These are phyloP conservation scores for Limnephilus lunatus DNA, from an alignment of 2,888 invertebrate genomes.

Conservation along the genomic window DNA sequence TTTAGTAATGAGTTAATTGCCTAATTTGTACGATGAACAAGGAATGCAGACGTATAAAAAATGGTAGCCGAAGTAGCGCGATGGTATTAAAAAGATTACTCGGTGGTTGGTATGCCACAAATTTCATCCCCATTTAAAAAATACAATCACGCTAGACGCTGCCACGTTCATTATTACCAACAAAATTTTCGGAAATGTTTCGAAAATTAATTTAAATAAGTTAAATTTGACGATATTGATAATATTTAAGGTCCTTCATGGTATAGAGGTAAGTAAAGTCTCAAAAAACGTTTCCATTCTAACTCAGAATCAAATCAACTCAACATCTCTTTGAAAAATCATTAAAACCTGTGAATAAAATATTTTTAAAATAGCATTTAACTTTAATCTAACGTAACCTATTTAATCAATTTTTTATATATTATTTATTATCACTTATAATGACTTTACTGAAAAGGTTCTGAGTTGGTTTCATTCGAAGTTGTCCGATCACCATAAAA, in stretches of 20 bases:
- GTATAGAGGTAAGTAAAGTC: neutral
- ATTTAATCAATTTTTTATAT: too few relatives aligned
- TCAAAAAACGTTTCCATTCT: too few relatives aligned
- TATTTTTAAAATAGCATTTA: too few relatives aligned
- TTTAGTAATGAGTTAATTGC: neutral
- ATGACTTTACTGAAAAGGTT: too few relatives aligned
- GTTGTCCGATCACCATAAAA: too few relatives aligned
- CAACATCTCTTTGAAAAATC: too few relatives aligned
- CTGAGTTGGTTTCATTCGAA: too few relatives aligned
- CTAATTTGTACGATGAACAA: neutral
- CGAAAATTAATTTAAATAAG: neutral
- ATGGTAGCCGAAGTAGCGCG: neutral
- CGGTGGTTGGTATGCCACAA: slow-evolving; percentile 16
- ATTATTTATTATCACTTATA: too few relatives aligned
- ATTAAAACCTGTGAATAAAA: too few relatives aligned
- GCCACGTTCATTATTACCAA: neutral
- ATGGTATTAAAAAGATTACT: neutral
- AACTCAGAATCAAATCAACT: too few relatives aligned
- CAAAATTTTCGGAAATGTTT: neutral
- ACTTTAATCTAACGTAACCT: too few relatives aligned
- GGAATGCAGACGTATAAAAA: slow-evolving; percentile 15
- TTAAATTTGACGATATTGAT: neutral
- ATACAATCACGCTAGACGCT: neutral
- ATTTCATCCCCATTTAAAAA: neutral
- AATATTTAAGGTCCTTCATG: neutral